Base-by-base conservation (phyloP, 1,140 invertebrate genomes). In the Notospermus geniculatus region DNA sequence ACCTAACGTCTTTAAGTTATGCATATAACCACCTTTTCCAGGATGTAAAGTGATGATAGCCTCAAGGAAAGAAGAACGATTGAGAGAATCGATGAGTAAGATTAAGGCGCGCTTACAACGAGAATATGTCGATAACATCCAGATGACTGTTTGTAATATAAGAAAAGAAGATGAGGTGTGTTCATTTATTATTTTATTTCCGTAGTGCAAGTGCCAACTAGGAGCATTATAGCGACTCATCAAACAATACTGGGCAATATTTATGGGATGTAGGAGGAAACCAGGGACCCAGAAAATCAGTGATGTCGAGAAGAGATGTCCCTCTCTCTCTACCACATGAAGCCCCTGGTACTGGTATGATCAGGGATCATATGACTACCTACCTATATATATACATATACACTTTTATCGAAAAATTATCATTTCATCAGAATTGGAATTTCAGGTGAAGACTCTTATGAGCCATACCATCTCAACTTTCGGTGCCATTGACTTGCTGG, bases 21-120 rank as follows among this genome's bases (percentile, higher is more conserved):
- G n/a, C n/a, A n/a, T 36, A 15, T 36, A 15, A 36, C 4, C 15
- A 7, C 32, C 15, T 36, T 15, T 36, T 36, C 15, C 32, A 84
- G 82, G 83, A 46, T 83, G 81, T 63, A 82, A 78, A 54, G 83
- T 85, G 23, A 79, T 84, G 63, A 83, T 85, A 55, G 83, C 83
- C 22, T 83, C 83, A 1, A 65, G 84, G 45, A 84, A 82, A 63
- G 57, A 66, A 41, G 82, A 84, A 15, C 72, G 71, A 59, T 62
- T 85, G 45, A 39, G 72, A 60, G 64, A 65, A 57, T 71, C 80
- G 23, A 75, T 71, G 29, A 55, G 74, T 29, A 73, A 80, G 66
- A 64, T 80, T 19, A 64, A 65, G 54, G 62, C 69, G 50, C 28
- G 67, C 19, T 61, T 75, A 4, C 57, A 60, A 13, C 29, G 25